Evolutionary conservation across 2,113 vertebrate genomes (phyloP).

Genomic region (Syrrhaptes paradoxus): DNA sequence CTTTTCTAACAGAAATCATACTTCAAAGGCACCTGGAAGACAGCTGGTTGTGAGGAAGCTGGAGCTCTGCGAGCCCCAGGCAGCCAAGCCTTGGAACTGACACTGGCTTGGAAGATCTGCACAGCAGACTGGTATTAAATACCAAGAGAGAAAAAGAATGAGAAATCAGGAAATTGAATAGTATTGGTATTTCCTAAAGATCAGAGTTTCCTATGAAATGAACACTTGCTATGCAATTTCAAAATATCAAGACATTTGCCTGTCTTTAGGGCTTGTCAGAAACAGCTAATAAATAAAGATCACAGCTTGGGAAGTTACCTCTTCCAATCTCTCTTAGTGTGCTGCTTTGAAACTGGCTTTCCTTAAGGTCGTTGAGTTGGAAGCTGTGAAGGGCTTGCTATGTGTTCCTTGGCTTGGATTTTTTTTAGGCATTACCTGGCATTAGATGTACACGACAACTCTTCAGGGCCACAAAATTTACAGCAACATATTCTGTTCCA

Average conservation of each 20-base stretch:
- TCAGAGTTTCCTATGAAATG: constrained; percentile 4
- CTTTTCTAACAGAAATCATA: neutral
- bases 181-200: constrained; percentile 29
- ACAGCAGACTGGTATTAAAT: neutral
- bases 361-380: neutral
- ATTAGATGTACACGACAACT: neutral
- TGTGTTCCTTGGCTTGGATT: neutral
- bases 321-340: neutral
- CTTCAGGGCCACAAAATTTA: constrained; percentile 2
- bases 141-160: constrained; percentile 8
- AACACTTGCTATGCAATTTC: neutral
- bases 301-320: neutral
- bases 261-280: constrained; percentile 23
- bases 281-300: constrained; percentile 38
- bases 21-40: neutral
- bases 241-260: neutral
- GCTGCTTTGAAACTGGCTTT: constrained; percentile 11
- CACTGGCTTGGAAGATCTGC: neutral
- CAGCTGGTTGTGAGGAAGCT: neutral
- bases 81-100: constrained; percentile 3
- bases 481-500: neutral
- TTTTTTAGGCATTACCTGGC: constrained; percentile 7
- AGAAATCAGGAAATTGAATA: constrained; percentile 20
- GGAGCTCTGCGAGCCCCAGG: neutral
- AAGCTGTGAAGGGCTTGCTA: neutral